Evolutionary conservation across 2,888 invertebrate genomes (phyloP), one percentile per base, ranked within the genome.

Genomic region (Sarcophaga caerulescens): DNA sequence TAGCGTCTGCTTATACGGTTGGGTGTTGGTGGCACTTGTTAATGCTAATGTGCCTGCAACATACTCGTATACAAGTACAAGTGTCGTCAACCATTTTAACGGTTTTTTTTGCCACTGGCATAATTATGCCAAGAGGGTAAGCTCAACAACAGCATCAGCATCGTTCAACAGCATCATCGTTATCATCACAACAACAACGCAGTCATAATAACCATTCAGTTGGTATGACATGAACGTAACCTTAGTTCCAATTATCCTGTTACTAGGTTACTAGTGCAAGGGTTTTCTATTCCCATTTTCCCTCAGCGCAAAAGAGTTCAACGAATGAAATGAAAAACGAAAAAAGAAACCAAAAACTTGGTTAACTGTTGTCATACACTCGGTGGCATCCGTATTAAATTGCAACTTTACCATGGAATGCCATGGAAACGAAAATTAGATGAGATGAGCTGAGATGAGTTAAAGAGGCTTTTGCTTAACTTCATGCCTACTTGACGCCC

Each of bases 221-320:
- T 14, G 44, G 25, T 35, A 66, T 14, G 52, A 5, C 12, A 52
- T 14, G 4, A 52, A 52, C 10, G 78, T 81, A 86, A 84, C 84
- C 86, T 86, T 86, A 84, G 78, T 45, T 75, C 65, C 70, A 74
- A 66, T 86, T 70, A 74, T 70, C 21, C 59, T 69, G 84, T 84
- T 81, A 81, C 84, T 86, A 81, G 86, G 86, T 86, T 86, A 86
- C 81, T 84, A 62, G 60, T 81, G 75, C 81, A 84, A 83, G 74
- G 66, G 81, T 74, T 81, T 35, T 35, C 35, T 8, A 35, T 35
- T 35, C 35, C 35, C 35, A 62, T 45, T 5, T 78, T 65, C 17
- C 70, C 17, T 19, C 47, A 59, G n/a, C 65, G 12, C 3, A 17
- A 14, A 52, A 84, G 62, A 63, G 71, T 11, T 17, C 63, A 62